Base-by-base conservation (phyloP, 2,113 vertebrate species). In the Spheniscus mendiculus region DNA sequence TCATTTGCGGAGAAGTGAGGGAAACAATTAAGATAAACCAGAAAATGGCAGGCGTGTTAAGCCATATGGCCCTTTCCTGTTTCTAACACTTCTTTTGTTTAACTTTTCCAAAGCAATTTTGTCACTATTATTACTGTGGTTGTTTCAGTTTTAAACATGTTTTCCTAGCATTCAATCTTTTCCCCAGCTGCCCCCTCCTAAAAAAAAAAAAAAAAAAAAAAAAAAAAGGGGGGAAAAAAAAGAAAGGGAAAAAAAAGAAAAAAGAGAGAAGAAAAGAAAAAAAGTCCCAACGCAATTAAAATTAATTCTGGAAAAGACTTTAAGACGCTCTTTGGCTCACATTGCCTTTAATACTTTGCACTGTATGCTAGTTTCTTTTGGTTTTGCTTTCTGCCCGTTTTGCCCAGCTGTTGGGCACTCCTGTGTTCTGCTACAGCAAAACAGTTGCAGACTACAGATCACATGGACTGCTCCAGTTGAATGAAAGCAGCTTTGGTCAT, bases 1-100 rank as follows among this genome's bases (percentile, higher is more conserved):
- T 97, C 96, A 94, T 97, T 88, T 91, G 91, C 18, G 4, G 82
- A 96, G 93, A 96, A 96, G 89, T 93, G 91, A 89, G 91, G 96
- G 95, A 96, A 96, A 95, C 91, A 94, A 97, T 97, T 97, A 96
- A 96, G 96, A 97, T 97, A 97, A 97, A 97, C 89, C 89, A 97
- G 95, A 97, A 97, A 97, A 95, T 93, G 89, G 95, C 91, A 96
- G 96, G 91, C 78, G 8, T 89, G 96, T 87, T 77, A 58, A 85
- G 93, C 87, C 84, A 96, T 96, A 90, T 91, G 94, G 94, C 61
- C 84, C 72, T 90, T 95, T 93, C 88, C 78, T 97, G 88, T 82
- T 95, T 91, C 96, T 97, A 97, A 96, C 97, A 95, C 94, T 91
- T 92, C 92, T 89, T 97, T 96, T 96, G 95, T 97, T 96, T 95